Evolutionary conservation across 2,888 invertebrate species (phyloP).

Genomic region (Heteromurus nitidus): DNA sequence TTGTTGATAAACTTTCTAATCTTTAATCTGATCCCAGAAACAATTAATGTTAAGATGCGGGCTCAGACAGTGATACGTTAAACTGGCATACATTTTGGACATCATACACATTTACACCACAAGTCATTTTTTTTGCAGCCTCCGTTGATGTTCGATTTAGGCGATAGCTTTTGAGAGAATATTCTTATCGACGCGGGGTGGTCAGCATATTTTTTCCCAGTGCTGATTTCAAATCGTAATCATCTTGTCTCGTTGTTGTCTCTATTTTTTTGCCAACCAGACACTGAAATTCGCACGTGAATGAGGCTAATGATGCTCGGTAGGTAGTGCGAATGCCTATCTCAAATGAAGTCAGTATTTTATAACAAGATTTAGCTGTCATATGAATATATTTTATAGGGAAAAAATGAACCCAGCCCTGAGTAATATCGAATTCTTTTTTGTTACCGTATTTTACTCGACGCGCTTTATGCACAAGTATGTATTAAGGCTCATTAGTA

Average conservation of each 20-base stretch:
- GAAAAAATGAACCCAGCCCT: slow-evolving; percentile 33
- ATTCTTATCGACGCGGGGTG: neutral
- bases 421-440: slow-evolving; percentile 2
- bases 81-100: too few species aligned
- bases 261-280: neutral
- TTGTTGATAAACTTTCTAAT: slow-evolving; percentile 25
- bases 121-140: too few species aligned
- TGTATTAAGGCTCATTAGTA: slow-evolving; percentile 46
- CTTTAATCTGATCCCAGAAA: neutral
- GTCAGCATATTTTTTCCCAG: neutral
- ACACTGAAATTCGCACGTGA: slow-evolving; percentile 44
- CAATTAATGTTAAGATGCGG: too few species aligned
- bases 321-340: neutral
- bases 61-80: too few species aligned
- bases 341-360: too few species aligned
- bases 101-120: too few species aligned
- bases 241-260: neutral
- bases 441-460: neutral
- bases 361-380: too few species aligned
- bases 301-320: slow-evolving; percentile 44
- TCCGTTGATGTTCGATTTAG: too few species aligned
- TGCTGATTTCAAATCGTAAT: neutral
- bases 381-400: neutral
- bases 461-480: neutral
- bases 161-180: too few species aligned